Evolutionary conservation across 2,113 vertebrate species (phyloP).

Genomic region (Nesogale talazaci): DNA sequence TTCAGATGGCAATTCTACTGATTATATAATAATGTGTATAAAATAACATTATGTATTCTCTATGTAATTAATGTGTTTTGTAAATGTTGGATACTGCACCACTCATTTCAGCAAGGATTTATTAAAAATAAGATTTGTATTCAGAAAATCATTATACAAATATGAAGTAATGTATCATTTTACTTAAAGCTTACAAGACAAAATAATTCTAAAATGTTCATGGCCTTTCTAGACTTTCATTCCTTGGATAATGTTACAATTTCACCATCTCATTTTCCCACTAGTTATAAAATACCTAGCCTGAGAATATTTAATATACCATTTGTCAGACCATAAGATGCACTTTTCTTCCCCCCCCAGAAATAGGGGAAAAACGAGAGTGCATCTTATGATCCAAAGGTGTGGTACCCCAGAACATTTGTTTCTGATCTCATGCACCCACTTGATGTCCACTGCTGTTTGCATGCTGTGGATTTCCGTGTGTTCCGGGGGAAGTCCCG

Average conservation of each 20-base stretch:
- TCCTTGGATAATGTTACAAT: not conserved
- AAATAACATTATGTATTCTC: not conserved
- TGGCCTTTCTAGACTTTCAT: not conserved
- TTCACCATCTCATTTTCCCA: conserved; percentile 8
- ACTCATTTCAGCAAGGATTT: conserved; percentile 1
- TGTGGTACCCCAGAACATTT: too few relatives aligned
- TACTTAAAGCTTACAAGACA: not conserved
- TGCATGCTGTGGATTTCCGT: too few relatives aligned
- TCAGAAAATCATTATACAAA: conserved; percentile 32
- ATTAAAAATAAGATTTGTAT: conserved; percentile 13
- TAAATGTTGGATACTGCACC: not conserved
- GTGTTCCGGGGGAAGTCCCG: too few relatives aligned
- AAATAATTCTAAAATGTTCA: conserved; percentile 4
- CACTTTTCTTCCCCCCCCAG: too few relatives aligned
- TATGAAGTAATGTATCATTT: not conserved
- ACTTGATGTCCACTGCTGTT: too few relatives aligned
- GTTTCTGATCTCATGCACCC: too few relatives aligned
- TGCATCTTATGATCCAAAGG: too few relatives aligned
- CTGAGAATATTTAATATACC: too few relatives aligned
- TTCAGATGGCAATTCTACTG: not conserved
- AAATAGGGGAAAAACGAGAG: too few relatives aligned
- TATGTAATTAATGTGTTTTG: conserved; percentile 27
- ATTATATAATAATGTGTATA: not conserved
- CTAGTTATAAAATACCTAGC: not conserved
- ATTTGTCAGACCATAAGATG: too few relatives aligned